phyloP scores from a whole-genome alignment of 2,797 vertebrate genomes.

The Leucoraja ocellata region DNA sequence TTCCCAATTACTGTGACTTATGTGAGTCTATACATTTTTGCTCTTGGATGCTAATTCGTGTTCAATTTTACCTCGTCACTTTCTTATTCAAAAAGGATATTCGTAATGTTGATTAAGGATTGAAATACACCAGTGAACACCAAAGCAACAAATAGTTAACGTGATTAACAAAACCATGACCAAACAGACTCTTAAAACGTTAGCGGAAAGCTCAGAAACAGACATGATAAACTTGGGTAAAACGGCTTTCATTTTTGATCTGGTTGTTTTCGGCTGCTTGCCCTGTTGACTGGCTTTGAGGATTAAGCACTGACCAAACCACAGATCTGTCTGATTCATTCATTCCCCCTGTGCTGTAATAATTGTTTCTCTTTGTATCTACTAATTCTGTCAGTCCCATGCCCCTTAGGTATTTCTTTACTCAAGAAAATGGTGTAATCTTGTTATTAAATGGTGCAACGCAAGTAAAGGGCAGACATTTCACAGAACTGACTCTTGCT shows the following conservation, averaged over 20 bases:
- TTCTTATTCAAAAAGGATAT: neutral
- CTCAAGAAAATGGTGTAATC: constrained; percentile 15
- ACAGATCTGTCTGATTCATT: constrained; percentile 49
- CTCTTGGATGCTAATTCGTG: neutral
- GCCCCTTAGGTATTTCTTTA: constrained; percentile 43
- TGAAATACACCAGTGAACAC: neutral
- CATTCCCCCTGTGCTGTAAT: constrained; percentile 39
- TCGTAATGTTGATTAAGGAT: neutral
- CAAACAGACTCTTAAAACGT: constrained; percentile 51
- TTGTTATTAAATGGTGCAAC: constrained; percentile 30
- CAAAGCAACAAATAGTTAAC: constrained; percentile 14
- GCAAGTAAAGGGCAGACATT: neutral
- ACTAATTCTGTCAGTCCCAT: constrained; percentile 47
- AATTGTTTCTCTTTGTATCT: constrained; percentile 42
- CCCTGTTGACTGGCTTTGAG: constrained; percentile 54
- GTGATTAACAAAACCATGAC: constrained; percentile 47
- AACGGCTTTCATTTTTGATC: constrained; percentile 57
- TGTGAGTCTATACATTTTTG: neutral
- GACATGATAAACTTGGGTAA: constrained; percentile 63
- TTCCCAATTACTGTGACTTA: neutral
- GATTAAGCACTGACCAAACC: constrained; percentile 56
- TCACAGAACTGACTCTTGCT: neutral
- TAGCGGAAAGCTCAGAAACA: constrained; percentile 52
- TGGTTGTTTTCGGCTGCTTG: constrained; percentile 54
- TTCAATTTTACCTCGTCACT: neutral